A percentile compares a stretch with the other conserved stretches of the same genome.
Evolutionary conservation across 2,113 vertebrate species (phyloP).

Genomic region (Leuciscus idus): DNA sequence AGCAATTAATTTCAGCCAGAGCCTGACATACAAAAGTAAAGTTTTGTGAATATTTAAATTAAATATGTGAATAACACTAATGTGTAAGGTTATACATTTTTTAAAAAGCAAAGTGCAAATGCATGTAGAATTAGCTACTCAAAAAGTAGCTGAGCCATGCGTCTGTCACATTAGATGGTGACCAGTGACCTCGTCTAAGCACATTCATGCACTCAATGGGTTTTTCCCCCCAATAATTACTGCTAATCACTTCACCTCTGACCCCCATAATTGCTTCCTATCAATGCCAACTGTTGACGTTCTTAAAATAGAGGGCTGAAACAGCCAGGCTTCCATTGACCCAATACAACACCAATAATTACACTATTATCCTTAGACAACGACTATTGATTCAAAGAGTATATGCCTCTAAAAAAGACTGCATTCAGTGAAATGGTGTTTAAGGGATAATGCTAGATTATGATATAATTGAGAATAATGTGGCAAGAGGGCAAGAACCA

Average conservation of each 20-base stretch:
- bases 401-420: not conserved
- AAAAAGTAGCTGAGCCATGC: slow-evolving; percentile 22
- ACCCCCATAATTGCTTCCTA: slow-evolving; percentile 55
- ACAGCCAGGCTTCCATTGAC: slow-evolving; percentile 38
- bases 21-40: slow-evolving; percentile 18
- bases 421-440: not conserved
- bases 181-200: slow-evolving; percentile 30
- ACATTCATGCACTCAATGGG: slow-evolving; percentile 18
- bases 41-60: not conserved
- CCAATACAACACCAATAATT: slow-evolving; percentile 31
- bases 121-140: not conserved
- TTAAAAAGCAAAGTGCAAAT: not conserved
- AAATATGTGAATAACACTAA: not conserved
- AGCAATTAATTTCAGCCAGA: slow-evolving; percentile 29
- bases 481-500: not conserved
- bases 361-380: slow-evolving; percentile 27
- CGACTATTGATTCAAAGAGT: slow-evolving; percentile 19
- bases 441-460: not conserved
- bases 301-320: slow-evolving; percentile 43
- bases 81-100: not conserved
- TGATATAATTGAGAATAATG: not conserved
- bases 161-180: slow-evolving; percentile 18
- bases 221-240: slow-evolving; percentile 47
- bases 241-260: slow-evolving; percentile 56
- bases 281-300: slow-evolving; percentile 42